Evolutionary conservation across 1,140 invertebrate genomes (phyloP).

Genomic region (Nasonia giraulti): DNA sequence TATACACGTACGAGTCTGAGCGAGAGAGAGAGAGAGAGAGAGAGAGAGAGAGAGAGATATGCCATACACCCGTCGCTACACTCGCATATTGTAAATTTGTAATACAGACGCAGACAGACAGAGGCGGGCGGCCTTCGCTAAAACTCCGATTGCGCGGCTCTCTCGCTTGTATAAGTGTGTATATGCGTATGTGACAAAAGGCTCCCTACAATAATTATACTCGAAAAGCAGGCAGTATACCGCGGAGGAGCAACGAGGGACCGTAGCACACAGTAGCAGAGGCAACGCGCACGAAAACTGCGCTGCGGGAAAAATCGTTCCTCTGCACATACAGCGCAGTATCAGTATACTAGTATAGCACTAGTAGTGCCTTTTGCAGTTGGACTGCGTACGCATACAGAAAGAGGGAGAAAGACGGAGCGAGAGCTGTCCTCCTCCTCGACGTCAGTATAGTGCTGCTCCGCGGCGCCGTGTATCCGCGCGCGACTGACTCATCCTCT

Average conservation of each 20-base stretch:
- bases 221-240: too few relatives aligned
- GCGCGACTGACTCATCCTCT: slow-evolving; percentile 26
- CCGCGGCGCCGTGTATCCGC: slow-evolving; percentile 7
- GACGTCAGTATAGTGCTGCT: neutral
- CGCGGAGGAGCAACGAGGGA: neutral
- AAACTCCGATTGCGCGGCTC: too few relatives aligned
- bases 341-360: neutral
- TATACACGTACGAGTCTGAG: neutral
- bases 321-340: neutral
- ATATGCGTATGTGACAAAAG: neutral
- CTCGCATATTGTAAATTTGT: too few relatives aligned
- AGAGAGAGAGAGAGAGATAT: slow-evolving; percentile 15
- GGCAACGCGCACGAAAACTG: neutral
- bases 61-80: too few relatives aligned
- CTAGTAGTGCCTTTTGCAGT: neutral
- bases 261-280: neutral
- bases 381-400: neutral
- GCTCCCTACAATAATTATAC: neutral
- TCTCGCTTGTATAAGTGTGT: too few relatives aligned
- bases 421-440: neutral
- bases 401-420: neutral
- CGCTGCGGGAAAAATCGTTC: neutral
- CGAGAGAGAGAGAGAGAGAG: slow-evolving; percentile 16
- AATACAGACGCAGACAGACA: neutral
- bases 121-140: slow-evolving; percentile 38